phyloP scores from a whole-genome alignment of 2,888 invertebrate genomes.

The Lumbricus terrestris region DNA sequence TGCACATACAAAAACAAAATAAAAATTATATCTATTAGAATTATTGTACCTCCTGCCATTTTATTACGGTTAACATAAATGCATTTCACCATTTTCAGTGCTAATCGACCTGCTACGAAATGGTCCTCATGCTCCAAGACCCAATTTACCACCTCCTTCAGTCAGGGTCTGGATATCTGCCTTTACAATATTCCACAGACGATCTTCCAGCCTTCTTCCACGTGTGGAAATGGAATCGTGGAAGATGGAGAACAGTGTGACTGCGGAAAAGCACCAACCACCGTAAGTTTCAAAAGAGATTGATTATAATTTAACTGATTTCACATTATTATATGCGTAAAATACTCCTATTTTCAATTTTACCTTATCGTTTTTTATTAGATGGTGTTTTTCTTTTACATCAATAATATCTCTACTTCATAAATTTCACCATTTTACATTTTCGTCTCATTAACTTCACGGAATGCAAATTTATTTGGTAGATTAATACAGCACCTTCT shows the following conservation, averaged over 20 bases:
- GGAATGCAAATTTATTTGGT: background rate
- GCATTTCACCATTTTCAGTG: background rate
- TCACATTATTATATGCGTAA: background rate
- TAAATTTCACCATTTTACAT: background rate
- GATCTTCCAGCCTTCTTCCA: slow-evolving; percentile 58
- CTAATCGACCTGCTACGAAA: slow-evolving; percentile 69
- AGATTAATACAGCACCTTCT: background rate
- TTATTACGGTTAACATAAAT: background rate
- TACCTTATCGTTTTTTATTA: background rate
- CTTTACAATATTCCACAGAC: slow-evolving; percentile 75
- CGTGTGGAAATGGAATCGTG: slow-evolving; percentile 93
- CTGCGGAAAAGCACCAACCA: slow-evolving; percentile 67
- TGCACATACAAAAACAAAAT: too few relatives aligned
- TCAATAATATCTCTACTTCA: background rate
- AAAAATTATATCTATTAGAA: too few relatives aligned
- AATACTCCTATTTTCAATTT: background rate
- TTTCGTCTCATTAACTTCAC: background rate
- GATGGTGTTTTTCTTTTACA: background rate
- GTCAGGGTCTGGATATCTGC: slow-evolving; percentile 95
- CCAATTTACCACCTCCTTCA: slow-evolving; percentile 84
- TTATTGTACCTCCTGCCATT: background rate
- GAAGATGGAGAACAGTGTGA: slow-evolving; percentile 96
- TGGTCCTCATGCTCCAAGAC: slow-evolving; percentile 95
- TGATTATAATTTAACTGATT: background rate
- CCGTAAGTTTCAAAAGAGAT: background rate